phyloP scores from a whole-genome alignment of 2,888 invertebrate genomes.

The Epirrhoe tristata region DNA sequence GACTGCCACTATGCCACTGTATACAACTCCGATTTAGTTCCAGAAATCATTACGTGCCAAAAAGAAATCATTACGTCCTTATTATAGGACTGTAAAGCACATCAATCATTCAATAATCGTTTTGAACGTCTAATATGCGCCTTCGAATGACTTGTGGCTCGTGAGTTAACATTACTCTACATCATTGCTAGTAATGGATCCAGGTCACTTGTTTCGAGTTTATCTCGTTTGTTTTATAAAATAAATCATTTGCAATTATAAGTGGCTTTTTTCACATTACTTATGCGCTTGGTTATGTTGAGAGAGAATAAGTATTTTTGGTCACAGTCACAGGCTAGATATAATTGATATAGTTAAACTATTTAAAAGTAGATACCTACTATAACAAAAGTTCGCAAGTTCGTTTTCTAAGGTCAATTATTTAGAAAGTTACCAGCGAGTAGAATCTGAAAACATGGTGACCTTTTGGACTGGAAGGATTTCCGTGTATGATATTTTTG shows the following conservation, averaged over 20 bases:
- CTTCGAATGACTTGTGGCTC: conserved; percentile 17
- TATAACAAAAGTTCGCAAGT: no score
- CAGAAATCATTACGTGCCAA: no score
- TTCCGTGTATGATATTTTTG: neutral
- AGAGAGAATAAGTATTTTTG: no score
- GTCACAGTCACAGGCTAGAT: no score
- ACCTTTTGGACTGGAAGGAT: neutral
- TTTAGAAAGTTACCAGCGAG: neutral
- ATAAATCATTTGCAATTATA: neutral
- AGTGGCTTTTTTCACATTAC: neutral
- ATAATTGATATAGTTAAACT: no score
- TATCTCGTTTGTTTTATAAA: neutral
- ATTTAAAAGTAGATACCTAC: no score
- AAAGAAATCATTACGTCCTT: no score
- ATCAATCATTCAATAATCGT: neutral
- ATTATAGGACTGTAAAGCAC: neutral
- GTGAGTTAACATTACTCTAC: conserved; percentile 13
- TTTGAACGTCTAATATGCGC: neutral
- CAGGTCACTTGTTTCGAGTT: conserved; percentile 7
- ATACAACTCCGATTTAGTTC: no score
- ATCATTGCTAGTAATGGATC: conserved; percentile 18
- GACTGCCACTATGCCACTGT: no score
- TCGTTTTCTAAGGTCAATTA: no score
- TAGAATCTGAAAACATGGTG: neutral
- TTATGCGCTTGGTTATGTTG: no score